These are phyloP conservation scores for Oceanites oceanicus DNA, from an alignment of 2,113 vertebrate species.

Conservation along the genomic window DNA sequence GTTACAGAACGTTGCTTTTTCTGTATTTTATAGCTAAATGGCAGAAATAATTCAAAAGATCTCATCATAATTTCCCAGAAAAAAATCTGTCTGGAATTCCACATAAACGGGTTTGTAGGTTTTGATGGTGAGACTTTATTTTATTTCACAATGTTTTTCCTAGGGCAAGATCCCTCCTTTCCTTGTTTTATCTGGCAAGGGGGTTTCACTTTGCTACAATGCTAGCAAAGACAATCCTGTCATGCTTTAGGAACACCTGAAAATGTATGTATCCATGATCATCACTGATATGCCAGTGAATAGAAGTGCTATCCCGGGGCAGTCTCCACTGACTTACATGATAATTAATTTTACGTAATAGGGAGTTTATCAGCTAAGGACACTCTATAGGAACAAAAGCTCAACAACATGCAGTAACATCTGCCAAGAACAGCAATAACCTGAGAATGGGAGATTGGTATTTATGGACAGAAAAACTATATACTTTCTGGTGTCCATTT, in stretches of 20 bases:
- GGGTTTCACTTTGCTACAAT: neutral
- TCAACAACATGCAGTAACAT: neutral
- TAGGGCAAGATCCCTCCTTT: neutral
- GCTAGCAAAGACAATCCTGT: neutral
- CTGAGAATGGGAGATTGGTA: neutral
- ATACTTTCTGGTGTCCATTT: neutral
- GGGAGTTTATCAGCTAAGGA: constrained; percentile 27
- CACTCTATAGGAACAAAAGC: neutral
- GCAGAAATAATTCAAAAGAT: neutral
- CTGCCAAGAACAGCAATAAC: neutral
- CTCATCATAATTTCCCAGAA: neutral
- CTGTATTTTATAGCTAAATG: neutral
- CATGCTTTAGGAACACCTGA: neutral
- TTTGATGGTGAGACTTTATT: neutral
- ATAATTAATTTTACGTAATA: constrained; percentile 21
- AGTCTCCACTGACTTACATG: neutral
- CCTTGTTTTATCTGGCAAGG: neutral
- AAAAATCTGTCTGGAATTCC: neutral
- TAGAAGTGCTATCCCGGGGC: neutral
- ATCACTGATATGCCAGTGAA: neutral
- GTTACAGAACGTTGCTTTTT: neutral
- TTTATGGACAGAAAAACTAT: neutral
- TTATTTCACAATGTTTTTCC: neutral
- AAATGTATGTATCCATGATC: neutral
- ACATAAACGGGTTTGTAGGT: neutral